Conservation (phyloP, 2,888 invertebrate species). For the Chromoteleia sp. region DNA sequence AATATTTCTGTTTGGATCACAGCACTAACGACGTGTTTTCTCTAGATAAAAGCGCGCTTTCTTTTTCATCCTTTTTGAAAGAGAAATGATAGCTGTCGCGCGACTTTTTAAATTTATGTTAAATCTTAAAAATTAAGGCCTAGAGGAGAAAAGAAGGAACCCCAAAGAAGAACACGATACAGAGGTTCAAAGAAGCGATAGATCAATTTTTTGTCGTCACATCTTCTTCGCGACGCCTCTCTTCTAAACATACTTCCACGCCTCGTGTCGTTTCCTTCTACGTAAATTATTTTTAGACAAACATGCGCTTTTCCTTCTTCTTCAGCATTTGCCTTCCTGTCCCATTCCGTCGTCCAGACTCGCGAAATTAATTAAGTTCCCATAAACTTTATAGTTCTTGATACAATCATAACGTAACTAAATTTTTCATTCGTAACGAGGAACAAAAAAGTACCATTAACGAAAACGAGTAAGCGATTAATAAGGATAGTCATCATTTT, state of each 20-base stretch:
- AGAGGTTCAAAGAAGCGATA: conserved; percentile 66
- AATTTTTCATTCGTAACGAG: conserved; percentile 13
- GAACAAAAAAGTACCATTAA: conserved; percentile 45
- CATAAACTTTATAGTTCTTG: conserved; percentile 33
- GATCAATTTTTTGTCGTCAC: conserved; percentile 69
- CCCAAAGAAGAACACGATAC: conserved; percentile 21
- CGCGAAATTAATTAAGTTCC: conserved; percentile 33
- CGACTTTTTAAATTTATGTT: conserved; percentile 51
- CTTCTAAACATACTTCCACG: conserved; percentile 24
- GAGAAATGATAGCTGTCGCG: conserved; percentile 63
- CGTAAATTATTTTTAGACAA: conserved; percentile 68
- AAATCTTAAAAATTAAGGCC: conserved; percentile 53
- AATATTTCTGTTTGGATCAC: conserved; percentile 45
- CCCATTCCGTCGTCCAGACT: neutral
- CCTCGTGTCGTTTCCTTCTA: conserved; percentile 67
- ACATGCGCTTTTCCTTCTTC: conserved; percentile 49
- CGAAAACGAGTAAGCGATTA: conserved; percentile 39
- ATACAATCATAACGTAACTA: conserved; percentile 25
- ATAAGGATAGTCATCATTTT: conserved; percentile 44
- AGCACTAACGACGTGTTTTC: conserved; percentile 56
- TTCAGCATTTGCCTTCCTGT: conserved; percentile 9
- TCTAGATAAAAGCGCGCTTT: conserved; percentile 55
- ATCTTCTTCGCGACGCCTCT: conserved; percentile 41
- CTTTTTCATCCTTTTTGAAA: conserved; percentile 45
- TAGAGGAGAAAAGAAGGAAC: conserved; percentile 37